Base-by-base conservation (phyloP, 1,140 invertebrate species). In the Drosophila bocki region DNA sequence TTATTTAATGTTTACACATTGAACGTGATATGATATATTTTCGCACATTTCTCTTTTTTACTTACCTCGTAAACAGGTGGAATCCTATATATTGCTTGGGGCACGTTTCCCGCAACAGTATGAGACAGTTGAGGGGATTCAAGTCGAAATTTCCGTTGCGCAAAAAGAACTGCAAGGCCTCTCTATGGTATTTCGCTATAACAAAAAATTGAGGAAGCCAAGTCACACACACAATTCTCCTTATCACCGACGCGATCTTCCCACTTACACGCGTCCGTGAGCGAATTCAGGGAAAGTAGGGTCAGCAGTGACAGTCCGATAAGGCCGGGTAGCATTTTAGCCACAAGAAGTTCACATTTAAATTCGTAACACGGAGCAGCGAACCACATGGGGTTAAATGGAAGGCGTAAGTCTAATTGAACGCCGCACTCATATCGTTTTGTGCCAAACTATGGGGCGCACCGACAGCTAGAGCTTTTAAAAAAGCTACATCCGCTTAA, bases 61-160 rank as follows among this genome's bases (percentile, higher is more conserved):
- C 90, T 85, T 45, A 92, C 91, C 80, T 85, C 11, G 86, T 88
- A 50, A 75, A 91, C 1, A 92, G 44, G 7, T 82, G 78, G 61
- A 59, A 91, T 53, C 62, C 70, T 50, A 92, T 79, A 45, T 82
- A 88, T 13, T 63, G 60, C 37, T 67, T 70, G 39, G 91, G 83
- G 33, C 91, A 92, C 15, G 79, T 74, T 68, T 88, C 69, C 71
- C 63, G 70, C 39, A 63, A 32, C 22, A 80, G 53, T 54, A 92
- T 53, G 48, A 81, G 81, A 57, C 91, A 92, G 51, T 92, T 84
- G 15, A 91, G 76, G 35, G 85, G 90, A 75, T 91, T 90, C 32
- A 92, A 62, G 68, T 92, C 76, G 42, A 92, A 91, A 17, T 88
- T 88, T 22, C 85, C 85, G 32, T 88, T 88, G 19, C 85, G 80